Base-by-base conservation (phyloP, 2,797 vertebrate genomes). In the Steatocranus sp. region DNA sequence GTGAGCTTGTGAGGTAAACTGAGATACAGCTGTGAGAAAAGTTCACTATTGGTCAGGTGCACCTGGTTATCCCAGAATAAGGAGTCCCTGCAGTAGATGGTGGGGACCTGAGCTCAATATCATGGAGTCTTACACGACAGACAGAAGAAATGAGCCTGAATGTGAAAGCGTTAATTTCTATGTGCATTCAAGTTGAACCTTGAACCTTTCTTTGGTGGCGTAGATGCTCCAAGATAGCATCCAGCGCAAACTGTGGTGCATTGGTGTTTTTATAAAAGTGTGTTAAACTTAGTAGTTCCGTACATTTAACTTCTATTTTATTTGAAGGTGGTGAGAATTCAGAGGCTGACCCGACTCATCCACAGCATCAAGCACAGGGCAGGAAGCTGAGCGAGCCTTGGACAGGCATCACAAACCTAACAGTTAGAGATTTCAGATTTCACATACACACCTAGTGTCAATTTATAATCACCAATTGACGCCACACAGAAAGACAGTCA, bases 361-460 rank as follows among this genome's bases (percentile, higher is more conserved):
- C 53, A 30, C 53, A 56, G 53, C 25, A 27, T 27, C 20, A 25
- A 56, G 2, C 23, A 27, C 15, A 56, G 8, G 27, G 2, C 27
- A 18, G 27, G 15, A 58, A 32, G 54, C 54, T 30, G 54, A 32
- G 54, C 5, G 3, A 17, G 27, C 27, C 54, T 17, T 3, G 27
- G 54, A 58, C 5, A 32, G 54, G 54, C 15, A 0, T 56, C 27
- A 32, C 27, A 32, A 32, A 32, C 54, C 25, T 58, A 32, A 32
- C 8, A 11, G 15, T 0, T 10, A 0, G 0, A 32, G 54, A 32
- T 11, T 32, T 58, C 15, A 32, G 3, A 53, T 53, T 53, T 32
- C 27, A 58, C 27, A 58, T 58, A 32, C 54, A 58, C 27, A 18
- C 27, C 54, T 32, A 30, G 1, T 58, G 27, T 58, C 54, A 32